A percentile compares a stretch with the other conserved stretches of the same genome.
phyloP scores from a whole-genome alignment of 1,140 invertebrate genomes.

The Lepidurus apus region DNA sequence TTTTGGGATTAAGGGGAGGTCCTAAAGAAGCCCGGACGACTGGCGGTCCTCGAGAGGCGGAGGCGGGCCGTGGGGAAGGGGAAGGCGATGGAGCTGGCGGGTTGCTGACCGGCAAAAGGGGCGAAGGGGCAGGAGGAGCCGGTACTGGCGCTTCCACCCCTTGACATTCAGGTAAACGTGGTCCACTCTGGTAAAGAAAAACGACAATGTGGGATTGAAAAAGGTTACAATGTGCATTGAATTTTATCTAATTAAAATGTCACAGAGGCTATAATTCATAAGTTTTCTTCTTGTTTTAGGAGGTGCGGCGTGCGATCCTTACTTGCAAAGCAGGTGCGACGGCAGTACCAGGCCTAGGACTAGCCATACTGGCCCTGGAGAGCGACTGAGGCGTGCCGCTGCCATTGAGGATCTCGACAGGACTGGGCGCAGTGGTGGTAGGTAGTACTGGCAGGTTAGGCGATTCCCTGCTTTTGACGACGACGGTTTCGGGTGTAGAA shows the following conservation, averaged over 20 bases:
- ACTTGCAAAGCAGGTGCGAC: conserved; percentile 32
- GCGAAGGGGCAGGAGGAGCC: conserved; percentile 28
- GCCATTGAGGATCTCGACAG: conserved; percentile 8
- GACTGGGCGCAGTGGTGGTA: neutral
- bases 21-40: conserved; percentile 40
- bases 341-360: conserved; percentile 33
- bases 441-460: neutral
- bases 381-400: neutral
- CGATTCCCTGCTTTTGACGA: neutral
- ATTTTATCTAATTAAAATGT: too few relatives aligned
- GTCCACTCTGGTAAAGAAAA: conserved; percentile 23
- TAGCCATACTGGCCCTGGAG: conserved; percentile 11
- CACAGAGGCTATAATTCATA: too few relatives aligned
- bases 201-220: neutral
- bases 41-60: neutral
- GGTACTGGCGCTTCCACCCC: conserved; percentile 30
- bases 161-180: conserved; percentile 33
- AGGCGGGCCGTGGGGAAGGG: conserved; percentile 19
- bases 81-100: conserved; percentile 24
- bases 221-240: neutral
- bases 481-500: neutral
- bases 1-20: conserved; percentile 50
- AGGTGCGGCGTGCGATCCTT: neutral
- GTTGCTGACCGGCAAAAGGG: conserved; percentile 26
- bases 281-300: too few relatives aligned